These are phyloP conservation scores for Carabus problematicus DNA, from an alignment of 2,888 invertebrate species.

Conservation along the genomic window DNA sequence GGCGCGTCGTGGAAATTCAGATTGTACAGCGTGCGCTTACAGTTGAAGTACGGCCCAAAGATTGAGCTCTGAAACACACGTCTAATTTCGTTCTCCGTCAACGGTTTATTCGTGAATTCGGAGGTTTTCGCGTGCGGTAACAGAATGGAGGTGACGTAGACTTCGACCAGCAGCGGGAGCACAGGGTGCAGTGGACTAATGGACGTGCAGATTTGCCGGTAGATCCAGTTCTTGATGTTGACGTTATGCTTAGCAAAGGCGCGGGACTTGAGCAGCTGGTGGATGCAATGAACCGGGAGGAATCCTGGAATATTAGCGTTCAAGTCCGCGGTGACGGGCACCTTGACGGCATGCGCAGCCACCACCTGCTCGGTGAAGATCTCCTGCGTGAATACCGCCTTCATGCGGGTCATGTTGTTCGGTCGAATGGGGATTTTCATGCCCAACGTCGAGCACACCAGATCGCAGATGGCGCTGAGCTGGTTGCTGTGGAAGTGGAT, in stretches of 20 bases:
- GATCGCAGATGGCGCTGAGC: conserved; percentile 88
- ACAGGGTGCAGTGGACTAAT: conserved; percentile 92
- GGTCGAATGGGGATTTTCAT: conserved; percentile 92
- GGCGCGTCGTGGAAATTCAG: conserved; percentile 60
- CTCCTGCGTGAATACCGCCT: conserved; percentile 94
- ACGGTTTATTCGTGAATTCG: conserved; percentile 89
- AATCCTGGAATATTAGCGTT: conserved; percentile 91
- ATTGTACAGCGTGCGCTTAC: conserved; percentile 62
- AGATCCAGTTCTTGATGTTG: conserved; percentile 96
- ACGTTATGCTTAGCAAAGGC: conserved; percentile 97
- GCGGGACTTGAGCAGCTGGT: conserved; percentile 90
- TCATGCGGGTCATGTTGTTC: conserved; percentile 86
- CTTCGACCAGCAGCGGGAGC: conserved; percentile 90
- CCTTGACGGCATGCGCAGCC: conserved; percentile 93
- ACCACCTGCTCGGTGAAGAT: conserved; percentile 97
- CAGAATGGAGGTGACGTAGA: conserved; percentile 91
- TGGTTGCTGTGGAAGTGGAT: conserved; percentile 98
- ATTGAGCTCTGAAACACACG: conserved; percentile 81
- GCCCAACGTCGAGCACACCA: conserved; percentile 92
- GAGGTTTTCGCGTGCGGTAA: conserved; percentile 70
- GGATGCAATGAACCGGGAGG: conserved; percentile 94
- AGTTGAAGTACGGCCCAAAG: conserved; percentile 75
- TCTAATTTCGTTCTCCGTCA: conserved; percentile 88
- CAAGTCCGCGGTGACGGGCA: conserved; percentile 89
- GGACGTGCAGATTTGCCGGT: conserved; percentile 88